Conservation (phyloP, 2,888 invertebrate species). For the Drosophila planitibia region DNA sequence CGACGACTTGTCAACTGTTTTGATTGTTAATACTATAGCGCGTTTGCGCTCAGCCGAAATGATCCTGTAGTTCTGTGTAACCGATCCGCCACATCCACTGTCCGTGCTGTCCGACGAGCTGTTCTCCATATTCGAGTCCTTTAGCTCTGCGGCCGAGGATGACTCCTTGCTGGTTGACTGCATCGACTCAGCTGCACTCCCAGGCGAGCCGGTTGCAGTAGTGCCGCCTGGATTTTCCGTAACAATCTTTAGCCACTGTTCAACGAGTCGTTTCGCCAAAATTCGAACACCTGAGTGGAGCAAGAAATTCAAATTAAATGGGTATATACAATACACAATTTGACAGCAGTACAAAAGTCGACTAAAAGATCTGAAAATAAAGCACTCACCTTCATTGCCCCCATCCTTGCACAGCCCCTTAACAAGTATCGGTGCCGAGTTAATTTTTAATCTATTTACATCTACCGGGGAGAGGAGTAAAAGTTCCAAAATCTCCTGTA, state of each 20-base stretch:
- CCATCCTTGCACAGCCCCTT: constrained; percentile 94
- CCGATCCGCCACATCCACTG: constrained; percentile 82
- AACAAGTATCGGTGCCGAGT: constrained; percentile 96
- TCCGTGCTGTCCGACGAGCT: constrained; percentile 82
- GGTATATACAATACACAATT: not conserved
- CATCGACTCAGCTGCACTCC: constrained; percentile 18
- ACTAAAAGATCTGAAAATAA: not conserved
- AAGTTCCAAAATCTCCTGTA: constrained; percentile 94
- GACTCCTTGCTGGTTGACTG: constrained; percentile 10
- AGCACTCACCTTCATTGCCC: constrained; percentile 91
- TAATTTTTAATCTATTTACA: constrained; percentile 94
- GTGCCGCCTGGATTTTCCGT: constrained; percentile 88
- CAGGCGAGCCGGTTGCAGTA: constrained; percentile 20
- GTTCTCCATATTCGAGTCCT: constrained; percentile 54
- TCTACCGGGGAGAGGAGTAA: constrained; percentile 95
- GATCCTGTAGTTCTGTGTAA: constrained; percentile 68
- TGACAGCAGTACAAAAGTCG: not conserved
- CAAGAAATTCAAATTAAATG: constrained; percentile 5
- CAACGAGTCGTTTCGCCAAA: constrained; percentile 92
- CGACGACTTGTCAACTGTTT: constrained; percentile 80
- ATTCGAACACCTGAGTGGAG: constrained; percentile 90
- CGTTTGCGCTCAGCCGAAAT: constrained; percentile 82
- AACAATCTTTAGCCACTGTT: constrained; percentile 95
- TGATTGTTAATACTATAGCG: constrained; percentile 86
- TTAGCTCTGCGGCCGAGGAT: constrained; percentile 20